A percentile compares a stretch with the other conserved stretches of the same genome.
Conservation (phyloP, 1,140 invertebrate genomes). For the Chymomyza costata region DNA sequence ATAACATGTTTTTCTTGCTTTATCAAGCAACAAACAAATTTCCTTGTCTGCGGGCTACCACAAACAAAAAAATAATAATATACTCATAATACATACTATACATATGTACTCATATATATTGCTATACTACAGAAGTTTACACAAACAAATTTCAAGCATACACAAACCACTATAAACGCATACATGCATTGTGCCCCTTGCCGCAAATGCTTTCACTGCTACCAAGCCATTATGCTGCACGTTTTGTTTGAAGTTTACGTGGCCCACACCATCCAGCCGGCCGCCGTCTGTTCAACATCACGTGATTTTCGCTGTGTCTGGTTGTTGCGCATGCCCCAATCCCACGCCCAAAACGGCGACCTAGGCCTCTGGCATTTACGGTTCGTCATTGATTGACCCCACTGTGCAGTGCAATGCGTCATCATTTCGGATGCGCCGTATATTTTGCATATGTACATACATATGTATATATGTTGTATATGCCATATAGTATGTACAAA, state of each 20-base stretch:
- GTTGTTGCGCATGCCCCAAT: constrained; percentile 45
- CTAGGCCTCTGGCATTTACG: neutral
- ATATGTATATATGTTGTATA: too few species aligned
- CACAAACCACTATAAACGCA: constrained; percentile 23
- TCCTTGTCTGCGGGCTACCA: too few species aligned
- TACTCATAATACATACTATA: too few species aligned
- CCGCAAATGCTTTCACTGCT: neutral
- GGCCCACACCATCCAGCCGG: constrained; percentile 36
- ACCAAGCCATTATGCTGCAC: constrained; percentile 18
- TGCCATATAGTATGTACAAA: too few species aligned
- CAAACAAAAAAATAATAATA: too few species aligned
- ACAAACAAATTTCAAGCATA: constrained; percentile 28
- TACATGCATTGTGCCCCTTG: too few species aligned
- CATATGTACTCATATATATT: neutral
- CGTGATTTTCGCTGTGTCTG: constrained; percentile 37
- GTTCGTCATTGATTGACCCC: constrained; percentile 36
- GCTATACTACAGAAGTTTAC: too few species aligned
- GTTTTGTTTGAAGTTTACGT: constrained; percentile 39
- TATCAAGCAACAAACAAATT: constrained; percentile 14
- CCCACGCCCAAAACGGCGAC: constrained; percentile 5
- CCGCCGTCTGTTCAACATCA: constrained; percentile 43
- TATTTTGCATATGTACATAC: neutral
- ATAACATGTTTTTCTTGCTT: constrained; percentile 37
- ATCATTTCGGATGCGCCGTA: constrained; percentile 13
- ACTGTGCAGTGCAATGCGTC: constrained; percentile 15